Base-by-base conservation (phyloP, 1,140 invertebrate species). In the Cylas formicarius region DNA sequence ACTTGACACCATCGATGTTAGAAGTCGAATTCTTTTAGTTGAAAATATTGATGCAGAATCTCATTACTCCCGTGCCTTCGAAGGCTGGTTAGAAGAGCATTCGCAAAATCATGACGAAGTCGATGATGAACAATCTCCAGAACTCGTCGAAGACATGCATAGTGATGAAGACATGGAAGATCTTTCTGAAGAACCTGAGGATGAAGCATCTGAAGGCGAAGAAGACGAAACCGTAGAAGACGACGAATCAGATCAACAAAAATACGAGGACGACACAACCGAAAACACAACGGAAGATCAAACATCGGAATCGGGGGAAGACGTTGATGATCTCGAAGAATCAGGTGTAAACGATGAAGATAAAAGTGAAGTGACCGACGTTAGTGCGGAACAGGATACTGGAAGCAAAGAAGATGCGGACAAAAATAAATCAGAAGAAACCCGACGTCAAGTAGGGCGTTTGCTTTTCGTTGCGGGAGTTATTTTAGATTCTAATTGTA, bases 71-170 rank as follows among this genome's bases (percentile, higher is more conserved):
- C 75, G 74, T 55, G 72, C 81, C 27, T 78, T 87, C 45, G 79
- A 84, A 60, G 82, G 82, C 8, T 86, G 82, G 82, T 72, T 85
- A n/a, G 84, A 86, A 52, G 80, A 84, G 56, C 9, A 67, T 68
- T 39, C 68, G 44, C 70, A 76, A 39, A 69, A 70, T 39, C 71
- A 73, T 48, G 50, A 61, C 31, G 73, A 77, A 57, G 70, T 71
- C 56, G 63, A 72, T 16, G 61, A 65, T 7, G 53, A 56, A 7
- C 48, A 57, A 40, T 53, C 65, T 18, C 58, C 65, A 9, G 55
- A 54, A 17, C 51, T 57, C 32, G 47, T 47, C n/a, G 48, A 44
- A 18, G 50, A 59, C 40, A 50, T 64, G 34, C 52, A 45, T 9
- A 41, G 51, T 38, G 51, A 57, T 22, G 52, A 57, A 26, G 47